Base-by-base conservation (phyloP, 2,113 vertebrate species). In the Tinamus guttatus region DNA sequence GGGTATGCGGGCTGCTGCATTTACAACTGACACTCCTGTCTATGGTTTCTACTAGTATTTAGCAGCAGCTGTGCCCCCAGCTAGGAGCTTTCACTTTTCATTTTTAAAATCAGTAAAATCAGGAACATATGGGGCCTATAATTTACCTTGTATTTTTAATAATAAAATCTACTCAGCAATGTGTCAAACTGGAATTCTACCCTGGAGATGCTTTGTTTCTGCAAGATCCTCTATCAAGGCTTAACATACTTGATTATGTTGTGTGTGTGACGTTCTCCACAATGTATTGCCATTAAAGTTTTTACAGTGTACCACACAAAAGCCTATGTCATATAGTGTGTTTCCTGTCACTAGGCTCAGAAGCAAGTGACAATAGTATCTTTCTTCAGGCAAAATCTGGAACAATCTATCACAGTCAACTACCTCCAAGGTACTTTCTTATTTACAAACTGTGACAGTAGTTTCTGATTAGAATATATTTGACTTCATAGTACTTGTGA, bases 51-150 rank as follows among this genome's bases (percentile, higher is more conserved):
- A 80, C 82, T 65, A 69, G 85, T 4, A 25, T 78, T 96, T 82
- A 96, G 94, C 90, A 95, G 93, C 96, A 97, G 96, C 96, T 97
- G 87, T 90, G 90, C 79, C 96, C 96, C 95, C 96, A 97, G 96
- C 97, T 97, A 95, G 87, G 96, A 96, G 85, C 58, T 96, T 95
- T 97, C 91, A 90, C 94, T 97, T 97, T 98, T 97, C 98, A 97
- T 98, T 98, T 98, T 98, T 97, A 93, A 97, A 97, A 96, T 94
- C 91, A 73, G 71, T 91, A 83, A 95, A 96, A 96, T 96, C 81
- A 93, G 95, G 93, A 94, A 60, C 95, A 96, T 85, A 82, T 89
- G 90, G 68, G 89, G 41, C 73, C 93, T 96, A 62, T 96, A 96
- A 97, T 97, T 97, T 96, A 87, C 81, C 47, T 52, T 69, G 81